A percentile compares a stretch with the other conserved stretches of the same genome.
Conservation (phyloP, 2,113 vertebrate species). For the Syngnathus floridae region DNA sequence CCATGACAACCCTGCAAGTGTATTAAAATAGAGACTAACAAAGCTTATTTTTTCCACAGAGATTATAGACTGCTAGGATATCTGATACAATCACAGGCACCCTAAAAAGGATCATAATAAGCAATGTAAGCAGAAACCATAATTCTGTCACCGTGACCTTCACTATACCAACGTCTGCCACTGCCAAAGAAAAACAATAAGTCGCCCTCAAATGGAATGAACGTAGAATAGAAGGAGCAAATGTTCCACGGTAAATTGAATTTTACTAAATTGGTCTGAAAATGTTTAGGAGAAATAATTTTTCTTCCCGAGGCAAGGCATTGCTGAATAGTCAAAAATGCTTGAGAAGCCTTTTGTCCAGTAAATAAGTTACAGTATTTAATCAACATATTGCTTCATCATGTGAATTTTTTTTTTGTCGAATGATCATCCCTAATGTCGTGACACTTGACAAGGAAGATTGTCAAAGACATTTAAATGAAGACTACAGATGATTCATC, state of each 20-base stretch:
- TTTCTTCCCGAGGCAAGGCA: no score
- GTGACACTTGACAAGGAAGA: conserved; percentile 26
- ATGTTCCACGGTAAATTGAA: neutral
- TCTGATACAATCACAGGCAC: conserved; percentile 40
- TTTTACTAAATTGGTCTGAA: no score
- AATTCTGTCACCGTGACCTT: conserved; percentile 42
- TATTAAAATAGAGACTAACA: neutral
- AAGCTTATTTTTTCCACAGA: conserved; percentile 12
- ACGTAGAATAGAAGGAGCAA: neutral
- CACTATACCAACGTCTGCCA: conserved; percentile 15
- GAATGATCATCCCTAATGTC: neutral
- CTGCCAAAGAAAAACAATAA: conserved; percentile 8
- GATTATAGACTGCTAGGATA: conserved; percentile 45
- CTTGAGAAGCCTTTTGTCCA: no score
- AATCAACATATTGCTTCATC: no score
- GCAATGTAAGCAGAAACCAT: conserved; percentile 31
- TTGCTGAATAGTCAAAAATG: no score
- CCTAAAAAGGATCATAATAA: conserved; percentile 33
- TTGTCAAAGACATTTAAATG: neutral
- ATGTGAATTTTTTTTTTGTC: no score
- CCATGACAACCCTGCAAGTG: neutral
- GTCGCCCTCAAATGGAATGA: neutral
- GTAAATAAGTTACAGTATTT: no score
- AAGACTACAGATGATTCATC: conserved; percentile 21
- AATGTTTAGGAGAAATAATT: no score